Evolutionary conservation across 2,888 invertebrate species (phyloP), one percentile per base, ranked within the genome.

Genomic region (Portevinia maculata): DNA sequence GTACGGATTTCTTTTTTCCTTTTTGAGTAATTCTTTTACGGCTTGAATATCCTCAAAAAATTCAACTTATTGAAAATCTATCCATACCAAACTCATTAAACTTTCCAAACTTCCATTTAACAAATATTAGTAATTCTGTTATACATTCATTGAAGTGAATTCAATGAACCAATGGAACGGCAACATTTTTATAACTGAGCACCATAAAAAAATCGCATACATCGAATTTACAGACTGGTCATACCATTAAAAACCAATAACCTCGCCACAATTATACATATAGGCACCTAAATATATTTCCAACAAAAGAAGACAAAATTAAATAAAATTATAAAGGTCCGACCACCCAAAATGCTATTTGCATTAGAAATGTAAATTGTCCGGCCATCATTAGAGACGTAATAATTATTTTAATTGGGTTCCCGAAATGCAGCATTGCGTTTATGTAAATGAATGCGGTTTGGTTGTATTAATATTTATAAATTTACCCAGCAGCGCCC

Each of bases 401-500:
- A 88, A 88, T 88, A 88, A 88, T 88, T 88, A 88, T 88, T 88
- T 88, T 88, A 88, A 88, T 88, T 88, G 88, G 87, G 86, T 86
- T 52, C 57, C 74, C 78, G 67, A 78, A 74, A 84, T 74, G 84
- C 78, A 64, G 71, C 84, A 67, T 44, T 84, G 84, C 78, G 73
- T 64, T 84, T 69, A 84, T 78, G 84, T 84, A 84, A 84, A 79
- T 84, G 55, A 73, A 73, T 74, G 78, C 67, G 84, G 84, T 84
- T 50, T 46, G 60, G 44, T 69, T 73, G 84, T 84, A 84, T 84
- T 84, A 84, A 84, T 84, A 84, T 84, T 84, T 84, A 79, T 84
- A 78, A 84, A 84, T 83, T 83, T 78, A 17, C 55, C 55, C 48
- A 52, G 19, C 53, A 15, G 17, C 3, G 19, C 6, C 8, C 57